Evolutionary conservation across 2,888 invertebrate species (phyloP), one percentile per base, ranked within the genome.

Genomic region (Ectemnius lituratus): DNA sequence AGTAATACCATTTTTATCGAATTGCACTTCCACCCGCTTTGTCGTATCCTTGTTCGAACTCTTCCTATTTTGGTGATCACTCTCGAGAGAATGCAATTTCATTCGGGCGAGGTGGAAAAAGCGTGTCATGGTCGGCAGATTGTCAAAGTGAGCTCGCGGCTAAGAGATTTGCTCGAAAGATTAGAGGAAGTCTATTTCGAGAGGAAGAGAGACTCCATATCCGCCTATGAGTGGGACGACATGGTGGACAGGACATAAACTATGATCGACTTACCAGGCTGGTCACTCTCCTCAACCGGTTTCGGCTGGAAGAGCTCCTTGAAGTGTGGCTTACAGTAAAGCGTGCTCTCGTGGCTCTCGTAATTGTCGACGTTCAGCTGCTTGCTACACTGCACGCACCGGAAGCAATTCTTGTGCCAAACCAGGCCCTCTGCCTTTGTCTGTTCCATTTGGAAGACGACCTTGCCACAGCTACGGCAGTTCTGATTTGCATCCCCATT

Each of bases 401-500:
- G 93, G 93, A 99, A 98, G 92, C 99, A 99, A 91, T 96, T 96
- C 91, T 96, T 97, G 92, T 99, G 99, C 95, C 97, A 99, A 81
- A 96, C 94, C 65, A 94, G 93, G 86, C 95, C 95, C 92, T 98
- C 98, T 0, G 98, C 97, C 92, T 98, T 98, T 83, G 98, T 94
- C 87, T 97, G 95, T 92, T 99, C 99, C 98, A 99, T 98, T 91
- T 97, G 98, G 92, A 97, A 99, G 67, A 98, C 98, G 71, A 96
- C 95, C 90, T 97, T 96, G 78, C 94, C 93, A 91, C 98, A 99
- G 82, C 95, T 94, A 87, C 95, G 95, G 90, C 98, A 98, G 81
- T 94, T 94, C 64, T 94, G 94, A 86, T 93, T 93, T 78, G 92
- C 92, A 52, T 93, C 94, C 67, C 90, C 89, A 85, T 90, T 90